These are phyloP conservation scores for Napeogenes sylphis DNA, from an alignment of 2,888 invertebrate species.

Conservation along the genomic window DNA sequence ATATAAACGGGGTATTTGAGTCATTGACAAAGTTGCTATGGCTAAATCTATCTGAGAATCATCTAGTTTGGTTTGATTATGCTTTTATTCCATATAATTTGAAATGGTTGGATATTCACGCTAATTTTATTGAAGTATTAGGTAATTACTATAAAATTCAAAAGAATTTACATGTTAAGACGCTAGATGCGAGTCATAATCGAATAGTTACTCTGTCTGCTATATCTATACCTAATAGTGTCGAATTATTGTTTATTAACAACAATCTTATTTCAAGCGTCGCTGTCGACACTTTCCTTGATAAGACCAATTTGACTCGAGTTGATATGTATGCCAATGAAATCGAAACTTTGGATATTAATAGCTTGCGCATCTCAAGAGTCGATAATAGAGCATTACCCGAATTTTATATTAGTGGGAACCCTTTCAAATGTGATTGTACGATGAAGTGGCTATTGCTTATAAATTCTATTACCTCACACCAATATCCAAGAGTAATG, in stretches of 20 bases:
- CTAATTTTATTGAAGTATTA: constrained; percentile 90
- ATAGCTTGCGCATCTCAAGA: constrained; percentile 85
- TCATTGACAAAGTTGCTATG: constrained; percentile 88
- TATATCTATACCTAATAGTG: constrained; percentile 90
- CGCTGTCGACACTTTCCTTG: constrained; percentile 89
- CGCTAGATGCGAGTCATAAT: constrained; percentile 93
- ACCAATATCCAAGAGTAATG: constrained; percentile 91
- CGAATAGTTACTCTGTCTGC: constrained; percentile 87
- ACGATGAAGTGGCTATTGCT: constrained; percentile 96
- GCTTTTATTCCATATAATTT: constrained; percentile 92
- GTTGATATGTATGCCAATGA: constrained; percentile 95
- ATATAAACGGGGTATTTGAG: constrained; percentile 93
- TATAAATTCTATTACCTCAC: constrained; percentile 88
- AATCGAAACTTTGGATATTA: constrained; percentile 88
- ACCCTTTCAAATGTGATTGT: constrained; percentile 96
- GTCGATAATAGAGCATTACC: constrained; percentile 85
- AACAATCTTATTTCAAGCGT: constrained; percentile 90
- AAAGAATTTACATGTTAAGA: constrained; percentile 86
- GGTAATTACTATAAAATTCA: constrained; percentile 93
- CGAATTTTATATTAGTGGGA: constrained; percentile 93
- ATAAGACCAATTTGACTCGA: constrained; percentile 88
- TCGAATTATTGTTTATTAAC: constrained; percentile 91
- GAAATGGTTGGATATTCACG: constrained; percentile 93
- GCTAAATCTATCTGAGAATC: constrained; percentile 93
- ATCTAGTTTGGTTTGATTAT: constrained; percentile 94